Percentiles rank a stretch among this genome's conserved stretches.
Conservation (phyloP, 1,140 invertebrate genomes). For the Thereuonema tuberculata region DNA sequence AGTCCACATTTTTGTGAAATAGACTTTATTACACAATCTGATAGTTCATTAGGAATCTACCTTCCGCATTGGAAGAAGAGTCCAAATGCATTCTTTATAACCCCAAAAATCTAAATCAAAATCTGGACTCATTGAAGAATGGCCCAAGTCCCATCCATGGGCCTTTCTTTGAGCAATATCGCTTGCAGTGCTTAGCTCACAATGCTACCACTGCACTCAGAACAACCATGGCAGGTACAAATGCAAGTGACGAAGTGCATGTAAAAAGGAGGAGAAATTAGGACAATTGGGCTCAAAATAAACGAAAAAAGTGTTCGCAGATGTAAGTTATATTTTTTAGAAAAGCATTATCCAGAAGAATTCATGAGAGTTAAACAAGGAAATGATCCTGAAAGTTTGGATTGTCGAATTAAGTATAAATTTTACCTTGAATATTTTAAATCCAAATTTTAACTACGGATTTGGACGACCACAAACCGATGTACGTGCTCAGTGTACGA, state of each 20-base stretch:
- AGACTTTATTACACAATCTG: no score
- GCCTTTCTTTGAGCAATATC: no score
- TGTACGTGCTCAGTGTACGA: not conserved
- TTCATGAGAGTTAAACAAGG: not conserved
- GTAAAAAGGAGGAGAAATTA: not conserved
- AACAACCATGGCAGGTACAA: not conserved
- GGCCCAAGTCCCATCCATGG: no score
- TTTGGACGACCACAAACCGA: not conserved
- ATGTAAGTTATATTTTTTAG: not conserved
- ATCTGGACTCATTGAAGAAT: no score
- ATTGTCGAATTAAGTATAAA: not conserved
- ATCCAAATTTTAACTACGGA: not conserved
- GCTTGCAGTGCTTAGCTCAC: no score
- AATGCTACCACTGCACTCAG: not conserved
- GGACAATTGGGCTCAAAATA: not conserved
- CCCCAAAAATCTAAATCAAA: no score
- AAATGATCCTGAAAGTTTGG: not conserved
- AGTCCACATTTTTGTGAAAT: no score
- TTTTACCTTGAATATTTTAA: not conserved
- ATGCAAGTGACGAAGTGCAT: not conserved
- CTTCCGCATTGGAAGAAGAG: no score
- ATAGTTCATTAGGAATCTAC: no score
- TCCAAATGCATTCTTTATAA: no score
- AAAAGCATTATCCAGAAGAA: not conserved
- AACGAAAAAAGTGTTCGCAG: not conserved